Percentiles rank a stretch among this genome's conserved stretches.
These are phyloP conservation scores for Crotalus horridus DNA, from an alignment of 2,113 vertebrate genomes.

Conservation along the genomic window DNA sequence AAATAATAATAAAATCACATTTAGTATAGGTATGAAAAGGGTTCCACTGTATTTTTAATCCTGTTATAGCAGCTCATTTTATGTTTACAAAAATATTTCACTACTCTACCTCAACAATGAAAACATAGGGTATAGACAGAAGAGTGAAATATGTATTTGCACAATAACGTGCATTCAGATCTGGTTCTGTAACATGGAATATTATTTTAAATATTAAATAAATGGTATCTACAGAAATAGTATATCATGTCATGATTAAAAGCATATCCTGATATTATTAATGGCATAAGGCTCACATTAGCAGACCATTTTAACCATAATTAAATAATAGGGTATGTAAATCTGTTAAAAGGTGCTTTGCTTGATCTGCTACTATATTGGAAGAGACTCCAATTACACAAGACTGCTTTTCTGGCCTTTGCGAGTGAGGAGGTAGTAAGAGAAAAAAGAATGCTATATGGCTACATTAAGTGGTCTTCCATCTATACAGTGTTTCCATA, in stretches of 20 bases:
- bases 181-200: neutral
- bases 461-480: neutral
- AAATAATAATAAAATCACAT: conserved; percentile 42
- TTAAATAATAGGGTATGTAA: neutral
- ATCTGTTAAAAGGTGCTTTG: neutral
- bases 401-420: neutral
- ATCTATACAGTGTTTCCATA: neutral
- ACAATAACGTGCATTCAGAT: neutral
- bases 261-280: neutral
- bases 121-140: neutral
- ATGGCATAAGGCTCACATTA: neutral
- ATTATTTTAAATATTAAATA: neutral
- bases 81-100: neutral
- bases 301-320: neutral
- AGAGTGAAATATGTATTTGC: neutral
- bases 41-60: neutral
- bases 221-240: neutral
- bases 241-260: neutral
- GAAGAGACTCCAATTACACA: neutral
- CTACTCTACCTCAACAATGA: neutral
- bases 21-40: conserved; percentile 36
- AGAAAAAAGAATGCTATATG: neutral
- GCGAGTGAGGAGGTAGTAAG: neutral
- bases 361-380: neutral
- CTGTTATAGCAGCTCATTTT: neutral